Percentiles rank a stretch among this genome's conserved stretches.
These are phyloP conservation scores for Pangasius macronema DNA, from an alignment of 2,797 vertebrate genomes.

Conservation along the genomic window DNA sequence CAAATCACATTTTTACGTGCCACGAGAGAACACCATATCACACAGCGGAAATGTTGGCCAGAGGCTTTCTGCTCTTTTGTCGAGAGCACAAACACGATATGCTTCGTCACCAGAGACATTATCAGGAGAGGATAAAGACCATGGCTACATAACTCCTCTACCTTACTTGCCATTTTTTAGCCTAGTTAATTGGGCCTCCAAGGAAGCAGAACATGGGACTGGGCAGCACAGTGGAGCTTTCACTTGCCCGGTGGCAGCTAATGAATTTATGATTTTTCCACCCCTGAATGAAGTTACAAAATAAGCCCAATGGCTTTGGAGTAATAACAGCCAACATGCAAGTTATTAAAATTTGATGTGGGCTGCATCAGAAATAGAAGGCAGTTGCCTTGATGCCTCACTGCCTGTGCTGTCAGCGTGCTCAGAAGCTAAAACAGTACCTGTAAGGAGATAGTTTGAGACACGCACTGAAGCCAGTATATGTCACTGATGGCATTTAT, in stretches of 20 bases:
- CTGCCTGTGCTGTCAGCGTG: not conserved
- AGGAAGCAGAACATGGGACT: not conserved
- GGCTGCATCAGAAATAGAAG: not conserved
- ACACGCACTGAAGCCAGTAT: not conserved
- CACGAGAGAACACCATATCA: not conserved
- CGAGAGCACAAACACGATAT: not conserved
- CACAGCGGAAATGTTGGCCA: not conserved
- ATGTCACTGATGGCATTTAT: not conserved
- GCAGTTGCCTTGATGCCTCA: not conserved
- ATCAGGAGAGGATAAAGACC: conserved; percentile 12
- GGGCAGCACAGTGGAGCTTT: not conserved
- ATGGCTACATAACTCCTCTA: conserved; percentile 3
- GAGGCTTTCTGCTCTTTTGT: not conserved
- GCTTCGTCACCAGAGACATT: conserved; percentile 1
- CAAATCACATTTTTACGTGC: not conserved
- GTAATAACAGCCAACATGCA: not conserved
- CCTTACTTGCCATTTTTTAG: not conserved
- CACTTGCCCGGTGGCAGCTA: not conserved
- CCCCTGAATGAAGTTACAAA: not conserved
- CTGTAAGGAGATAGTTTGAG: not conserved
- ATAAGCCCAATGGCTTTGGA: not conserved
- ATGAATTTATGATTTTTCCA: conserved; percentile 10
- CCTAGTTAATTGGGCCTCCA: conserved; percentile 14
- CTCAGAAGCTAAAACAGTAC: not conserved
- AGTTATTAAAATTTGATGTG: not conserved